Conservation (phyloP, 2,888 invertebrate species). For the Nineta flava region DNA sequence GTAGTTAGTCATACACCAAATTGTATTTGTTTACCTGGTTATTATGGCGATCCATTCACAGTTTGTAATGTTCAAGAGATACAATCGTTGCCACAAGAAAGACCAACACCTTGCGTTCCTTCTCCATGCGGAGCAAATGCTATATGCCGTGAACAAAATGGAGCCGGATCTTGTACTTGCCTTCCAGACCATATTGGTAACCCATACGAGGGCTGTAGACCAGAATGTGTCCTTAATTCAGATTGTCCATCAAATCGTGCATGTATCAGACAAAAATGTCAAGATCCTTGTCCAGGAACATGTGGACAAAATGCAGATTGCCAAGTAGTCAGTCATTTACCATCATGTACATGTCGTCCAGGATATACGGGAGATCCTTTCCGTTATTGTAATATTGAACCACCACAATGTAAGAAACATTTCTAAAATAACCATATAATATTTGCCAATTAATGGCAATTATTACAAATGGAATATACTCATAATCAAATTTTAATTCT, state of each 20-base stretch:
- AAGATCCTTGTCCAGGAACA: slow-evolving; percentile 52
- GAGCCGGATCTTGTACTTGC: slow-evolving; percentile 49
- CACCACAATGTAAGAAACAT: neutral
- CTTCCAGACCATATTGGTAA: slow-evolving; percentile 49
- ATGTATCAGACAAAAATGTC: slow-evolving; percentile 51
- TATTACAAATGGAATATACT: too few relatives aligned
- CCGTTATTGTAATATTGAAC: slow-evolving; percentile 17
- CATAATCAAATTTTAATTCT: too few relatives aligned
- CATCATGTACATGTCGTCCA: slow-evolving; percentile 41
- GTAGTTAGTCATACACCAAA: slow-evolving; percentile 35
- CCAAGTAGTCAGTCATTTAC: slow-evolving; percentile 45
- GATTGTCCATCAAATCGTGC: slow-evolving; percentile 50
- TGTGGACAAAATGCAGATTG: slow-evolving; percentile 55
- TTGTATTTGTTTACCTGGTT: slow-evolving; percentile 42
- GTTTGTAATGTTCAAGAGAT: slow-evolving; percentile 35
- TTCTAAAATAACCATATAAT: slow-evolving; percentile 12
- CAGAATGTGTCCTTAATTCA: slow-evolving; percentile 48
- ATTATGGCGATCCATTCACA: slow-evolving; percentile 55
- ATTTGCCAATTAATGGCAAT: slow-evolving; percentile 6
- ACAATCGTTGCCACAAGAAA: slow-evolving; percentile 25
- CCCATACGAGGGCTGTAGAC: slow-evolving; percentile 52
- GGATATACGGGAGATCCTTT: slow-evolving; percentile 39
- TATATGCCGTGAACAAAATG: slow-evolving; percentile 42
- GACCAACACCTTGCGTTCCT: slow-evolving; percentile 45
- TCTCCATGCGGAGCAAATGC: slow-evolving; percentile 47